Conservation (phyloP, 2,797 vertebrate species). For the Typhlichthys subterraneus region DNA sequence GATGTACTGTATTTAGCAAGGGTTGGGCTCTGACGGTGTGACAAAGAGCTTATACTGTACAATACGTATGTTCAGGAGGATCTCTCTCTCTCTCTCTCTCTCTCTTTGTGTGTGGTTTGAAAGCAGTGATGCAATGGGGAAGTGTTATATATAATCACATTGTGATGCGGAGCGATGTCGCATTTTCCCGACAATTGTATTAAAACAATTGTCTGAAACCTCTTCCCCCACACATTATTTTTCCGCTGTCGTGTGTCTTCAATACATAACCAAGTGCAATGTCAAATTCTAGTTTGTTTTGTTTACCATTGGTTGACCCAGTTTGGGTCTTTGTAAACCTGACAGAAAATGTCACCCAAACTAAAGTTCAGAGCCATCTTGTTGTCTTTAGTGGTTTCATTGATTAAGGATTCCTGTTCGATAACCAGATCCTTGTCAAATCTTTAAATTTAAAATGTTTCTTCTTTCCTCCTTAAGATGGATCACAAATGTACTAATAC, state of each 20-base stretch:
- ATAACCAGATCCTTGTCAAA: no score
- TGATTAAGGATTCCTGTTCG: no score
- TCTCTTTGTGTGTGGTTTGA: constrained; percentile 4
- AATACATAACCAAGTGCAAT: no score
- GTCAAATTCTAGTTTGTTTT: constrained; percentile 32
- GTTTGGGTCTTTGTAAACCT: not conserved
- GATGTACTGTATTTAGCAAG: constrained; percentile 35
- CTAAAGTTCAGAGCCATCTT: no score
- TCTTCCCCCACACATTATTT: no score
- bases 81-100: not conserved
- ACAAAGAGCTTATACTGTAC: no score
- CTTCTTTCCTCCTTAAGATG: no score
- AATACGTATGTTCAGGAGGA: no score
- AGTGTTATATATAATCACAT: not conserved
- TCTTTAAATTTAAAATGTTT: no score
- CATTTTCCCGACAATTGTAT: constrained; percentile 30
- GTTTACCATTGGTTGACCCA: constrained; percentile 11
- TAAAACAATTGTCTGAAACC: no score
- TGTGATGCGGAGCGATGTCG: constrained; percentile 19
- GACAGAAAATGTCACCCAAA: constrained; percentile 5
- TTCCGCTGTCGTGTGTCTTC: no score
- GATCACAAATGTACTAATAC: not conserved
- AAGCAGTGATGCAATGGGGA: constrained; percentile 1
- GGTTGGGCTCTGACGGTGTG: not conserved
- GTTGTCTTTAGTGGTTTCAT: no score